Percentiles rank a stretch among this genome's conserved stretches.
phyloP scores from a whole-genome alignment of 53 echinoderm and acorn worm genomes.

The Paracentrotus lividus region DNA sequence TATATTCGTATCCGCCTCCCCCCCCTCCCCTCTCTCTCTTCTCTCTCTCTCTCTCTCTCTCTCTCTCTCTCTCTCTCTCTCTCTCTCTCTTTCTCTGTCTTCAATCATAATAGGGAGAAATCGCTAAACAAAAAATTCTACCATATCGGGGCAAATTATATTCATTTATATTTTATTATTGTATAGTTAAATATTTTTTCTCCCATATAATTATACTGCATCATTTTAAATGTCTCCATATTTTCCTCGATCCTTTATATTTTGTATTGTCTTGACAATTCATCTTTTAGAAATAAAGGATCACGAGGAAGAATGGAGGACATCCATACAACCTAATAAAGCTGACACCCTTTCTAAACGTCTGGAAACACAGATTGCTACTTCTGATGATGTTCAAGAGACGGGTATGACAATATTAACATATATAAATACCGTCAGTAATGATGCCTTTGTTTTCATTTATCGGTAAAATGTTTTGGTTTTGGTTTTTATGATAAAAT shows the following conservation, averaged over 20 bases:
- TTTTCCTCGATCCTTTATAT: no score
- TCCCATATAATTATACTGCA: background rate
- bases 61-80: background rate
- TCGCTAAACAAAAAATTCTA: no score
- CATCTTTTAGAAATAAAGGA: conserved; percentile 14
- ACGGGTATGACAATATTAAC: background rate
- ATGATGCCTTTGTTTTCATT: no score
- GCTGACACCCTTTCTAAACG: conserved; percentile 16
- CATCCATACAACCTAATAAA: background rate
- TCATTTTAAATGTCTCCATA: no score
- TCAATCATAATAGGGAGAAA: no score
- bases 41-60: background rate
- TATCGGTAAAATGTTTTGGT: no score
- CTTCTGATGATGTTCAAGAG: background rate
- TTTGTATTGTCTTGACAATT: background rate
- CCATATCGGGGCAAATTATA: no score
- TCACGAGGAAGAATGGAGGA: conserved; percentile 13
- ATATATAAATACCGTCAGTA: no score
- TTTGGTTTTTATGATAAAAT: no score
- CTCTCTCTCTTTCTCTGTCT: background rate
- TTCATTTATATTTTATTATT: no score
- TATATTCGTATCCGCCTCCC: background rate
- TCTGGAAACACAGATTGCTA: background rate
- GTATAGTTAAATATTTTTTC: background rate
- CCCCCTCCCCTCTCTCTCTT: background rate